Conservation (phyloP, 2,888 invertebrate genomes). For the Eudemis profundana region DNA sequence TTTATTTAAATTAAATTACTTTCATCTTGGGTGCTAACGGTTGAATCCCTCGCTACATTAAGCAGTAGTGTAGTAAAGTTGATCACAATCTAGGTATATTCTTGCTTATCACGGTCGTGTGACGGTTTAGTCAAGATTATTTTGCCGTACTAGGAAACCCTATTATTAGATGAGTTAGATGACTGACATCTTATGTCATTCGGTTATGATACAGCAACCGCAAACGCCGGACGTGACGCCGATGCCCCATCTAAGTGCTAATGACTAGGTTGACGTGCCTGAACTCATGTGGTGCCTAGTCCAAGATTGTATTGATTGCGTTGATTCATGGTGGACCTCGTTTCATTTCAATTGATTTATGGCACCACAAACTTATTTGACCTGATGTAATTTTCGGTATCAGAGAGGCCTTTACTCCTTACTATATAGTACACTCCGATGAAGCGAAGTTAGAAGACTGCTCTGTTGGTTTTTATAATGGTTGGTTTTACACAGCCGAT, state of each 20-base stretch:
- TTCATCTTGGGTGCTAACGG: too few species aligned
- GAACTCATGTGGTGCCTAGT: conserved; percentile 1
- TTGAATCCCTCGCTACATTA: too few species aligned
- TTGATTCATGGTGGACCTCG: conserved; percentile 18
- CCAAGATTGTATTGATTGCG: conserved; percentile 12
- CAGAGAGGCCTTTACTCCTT: not conserved
- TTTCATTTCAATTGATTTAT: conserved; percentile 32
- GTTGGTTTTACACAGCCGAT: too few species aligned
- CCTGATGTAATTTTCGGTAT: conserved; percentile 1
- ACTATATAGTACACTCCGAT: not conserved
- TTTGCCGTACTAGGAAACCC: not conserved
- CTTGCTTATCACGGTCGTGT: too few species aligned
- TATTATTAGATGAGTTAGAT: conserved; percentile 3
- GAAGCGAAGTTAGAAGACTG: too few species aligned
- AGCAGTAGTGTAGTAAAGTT: too few species aligned
- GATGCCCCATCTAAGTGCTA: conserved; percentile 15
- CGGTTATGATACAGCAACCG: conserved; percentile 5
- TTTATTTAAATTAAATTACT: too few species aligned
- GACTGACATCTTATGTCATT: conserved; percentile 7
- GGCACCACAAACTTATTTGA: conserved; percentile 25
- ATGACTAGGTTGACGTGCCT: conserved; percentile 31
- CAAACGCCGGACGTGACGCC: conserved; percentile 21
- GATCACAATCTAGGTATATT: too few species aligned
- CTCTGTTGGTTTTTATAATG: too few species aligned
- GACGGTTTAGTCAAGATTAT: too few species aligned